These are phyloP conservation scores for Phylloscopus trochilus DNA, from an alignment of 2,113 vertebrate species.

Conservation along the genomic window DNA sequence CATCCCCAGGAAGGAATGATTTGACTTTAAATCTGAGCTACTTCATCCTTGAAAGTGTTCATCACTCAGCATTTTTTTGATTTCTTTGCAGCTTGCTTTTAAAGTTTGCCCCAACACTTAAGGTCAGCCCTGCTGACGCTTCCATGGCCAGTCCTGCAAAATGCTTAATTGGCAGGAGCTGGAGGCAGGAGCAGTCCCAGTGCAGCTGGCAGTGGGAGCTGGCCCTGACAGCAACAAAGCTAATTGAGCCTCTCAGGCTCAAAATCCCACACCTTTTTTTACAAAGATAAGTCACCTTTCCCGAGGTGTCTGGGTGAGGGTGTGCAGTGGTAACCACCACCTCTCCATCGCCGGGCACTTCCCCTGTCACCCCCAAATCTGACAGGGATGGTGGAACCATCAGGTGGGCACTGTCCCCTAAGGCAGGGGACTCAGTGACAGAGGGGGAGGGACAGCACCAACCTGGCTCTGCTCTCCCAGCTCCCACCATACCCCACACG, in stretches of 20 bases:
- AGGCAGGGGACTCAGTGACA: background rate
- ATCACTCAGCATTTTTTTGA: background rate
- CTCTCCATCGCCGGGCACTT: background rate
- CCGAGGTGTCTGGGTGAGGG: background rate
- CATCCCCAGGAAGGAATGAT: background rate
- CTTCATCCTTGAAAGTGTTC: background rate
- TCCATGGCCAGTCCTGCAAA: background rate
- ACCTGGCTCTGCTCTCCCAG: background rate
- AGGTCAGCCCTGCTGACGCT: background rate
- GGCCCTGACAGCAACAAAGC: background rate
- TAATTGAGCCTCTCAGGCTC: background rate
- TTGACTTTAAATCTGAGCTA: background rate
- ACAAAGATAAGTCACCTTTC: background rate
- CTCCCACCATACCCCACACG: rapidly evolving
- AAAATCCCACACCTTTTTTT: background rate
- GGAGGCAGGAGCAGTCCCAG: background rate
- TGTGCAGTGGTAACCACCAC: background rate
- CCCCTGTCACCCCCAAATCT: background rate
- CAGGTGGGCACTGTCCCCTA: rapidly evolving
- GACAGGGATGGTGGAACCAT: background rate
- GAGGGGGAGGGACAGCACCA: rapidly evolving
- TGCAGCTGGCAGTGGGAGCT: background rate
- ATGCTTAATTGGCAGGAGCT: background rate
- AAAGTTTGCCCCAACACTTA: background rate
- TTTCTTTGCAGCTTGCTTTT: background rate